Percentiles rank a stretch among this genome's conserved stretches.
These are phyloP conservation scores for Aphis craccivora DNA, from an alignment of 1,140 invertebrate species.

Conservation along the genomic window DNA sequence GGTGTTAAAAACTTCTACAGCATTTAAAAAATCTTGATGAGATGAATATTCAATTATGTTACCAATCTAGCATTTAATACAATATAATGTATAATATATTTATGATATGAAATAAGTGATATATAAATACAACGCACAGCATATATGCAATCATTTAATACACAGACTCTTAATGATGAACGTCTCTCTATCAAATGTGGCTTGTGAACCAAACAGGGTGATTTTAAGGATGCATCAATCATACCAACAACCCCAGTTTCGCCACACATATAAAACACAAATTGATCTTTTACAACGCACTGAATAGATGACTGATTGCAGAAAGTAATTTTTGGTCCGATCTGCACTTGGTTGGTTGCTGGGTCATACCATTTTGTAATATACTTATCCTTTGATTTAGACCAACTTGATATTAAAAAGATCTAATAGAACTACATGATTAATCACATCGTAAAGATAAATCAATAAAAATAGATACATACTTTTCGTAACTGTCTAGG, in stretches of 20 bases:
- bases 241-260: slow-evolving; percentile 89
- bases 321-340: slow-evolving; percentile 75
- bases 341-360: slow-evolving; percentile 78
- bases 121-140: slow-evolving; percentile 70
- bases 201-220: slow-evolving; percentile 84
- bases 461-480: background rate
- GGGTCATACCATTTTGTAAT: slow-evolving; percentile 92
- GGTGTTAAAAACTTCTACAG: slow-evolving; percentile 87
- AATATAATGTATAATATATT: background rate
- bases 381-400: slow-evolving; percentile 93
- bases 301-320: too few species aligned
- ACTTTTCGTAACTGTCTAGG: slow-evolving; percentile 72
- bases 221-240: slow-evolving; percentile 62
- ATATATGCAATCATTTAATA: slow-evolving; percentile 86
- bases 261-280: slow-evolving; percentile 86
- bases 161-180: slow-evolving; percentile 91
- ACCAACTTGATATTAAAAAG: slow-evolving; percentile 89
- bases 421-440: slow-evolving; percentile 66
- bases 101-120: background rate
- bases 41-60: slow-evolving; percentile 83
- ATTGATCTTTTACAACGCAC: slow-evolving; percentile 75
- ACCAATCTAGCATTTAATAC: slow-evolving; percentile 68
- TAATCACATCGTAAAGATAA: background rate
- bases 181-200: slow-evolving; percentile 88
- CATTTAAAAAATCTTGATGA: slow-evolving; percentile 71